Conservation (phyloP, 2,888 invertebrate genomes). For the Drosophila setosimentum region DNA sequence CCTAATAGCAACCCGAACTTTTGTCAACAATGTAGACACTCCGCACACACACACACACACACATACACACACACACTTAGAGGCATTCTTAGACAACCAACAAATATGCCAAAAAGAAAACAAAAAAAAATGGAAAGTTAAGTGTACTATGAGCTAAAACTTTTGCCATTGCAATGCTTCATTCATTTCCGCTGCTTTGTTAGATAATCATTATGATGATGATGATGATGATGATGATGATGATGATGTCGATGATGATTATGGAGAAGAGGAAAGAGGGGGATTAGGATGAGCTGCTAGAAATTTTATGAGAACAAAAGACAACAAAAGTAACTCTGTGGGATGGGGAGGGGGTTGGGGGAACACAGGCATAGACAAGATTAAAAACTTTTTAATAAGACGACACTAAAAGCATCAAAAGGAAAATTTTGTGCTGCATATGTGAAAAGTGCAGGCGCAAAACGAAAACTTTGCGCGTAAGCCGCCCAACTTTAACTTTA, state of each 20-base stretch:
- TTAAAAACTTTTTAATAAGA: slow-evolving; percentile 78
- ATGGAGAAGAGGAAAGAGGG: background rate
- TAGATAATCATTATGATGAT: slow-evolving; percentile 1
- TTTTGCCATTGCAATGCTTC: slow-evolving; percentile 63
- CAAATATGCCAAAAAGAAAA: slow-evolving; percentile 25
- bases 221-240: background rate
- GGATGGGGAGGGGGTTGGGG: too few relatives aligned
- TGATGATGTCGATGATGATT: background rate
- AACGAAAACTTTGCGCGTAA: slow-evolving; percentile 48
- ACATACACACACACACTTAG: slow-evolving; percentile 17
- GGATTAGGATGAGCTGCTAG: slow-evolving; percentile 17
- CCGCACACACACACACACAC: slow-evolving; percentile 19
- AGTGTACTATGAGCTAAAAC: slow-evolving; percentile 57
- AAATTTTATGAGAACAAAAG: slow-evolving; percentile 54
- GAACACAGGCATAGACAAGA: slow-evolving; percentile 50
- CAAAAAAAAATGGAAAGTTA: background rate
- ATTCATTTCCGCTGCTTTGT: slow-evolving; percentile 67
- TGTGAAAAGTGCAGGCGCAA: slow-evolving; percentile 53
- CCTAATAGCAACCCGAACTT: slow-evolving; percentile 74
- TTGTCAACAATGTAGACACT: slow-evolving; percentile 75
- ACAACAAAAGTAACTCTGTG: slow-evolving; percentile 20
- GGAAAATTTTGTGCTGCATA: slow-evolving; percentile 61
- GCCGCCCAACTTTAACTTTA: slow-evolving; percentile 35
- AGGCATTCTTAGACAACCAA: slow-evolving; percentile 25
- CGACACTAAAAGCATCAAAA: slow-evolving; percentile 81